A percentile compares a stretch with the other conserved stretches of the same genome.
Conservation (phyloP, 2,888 invertebrate genomes). For the Chloromyia formosa region DNA sequence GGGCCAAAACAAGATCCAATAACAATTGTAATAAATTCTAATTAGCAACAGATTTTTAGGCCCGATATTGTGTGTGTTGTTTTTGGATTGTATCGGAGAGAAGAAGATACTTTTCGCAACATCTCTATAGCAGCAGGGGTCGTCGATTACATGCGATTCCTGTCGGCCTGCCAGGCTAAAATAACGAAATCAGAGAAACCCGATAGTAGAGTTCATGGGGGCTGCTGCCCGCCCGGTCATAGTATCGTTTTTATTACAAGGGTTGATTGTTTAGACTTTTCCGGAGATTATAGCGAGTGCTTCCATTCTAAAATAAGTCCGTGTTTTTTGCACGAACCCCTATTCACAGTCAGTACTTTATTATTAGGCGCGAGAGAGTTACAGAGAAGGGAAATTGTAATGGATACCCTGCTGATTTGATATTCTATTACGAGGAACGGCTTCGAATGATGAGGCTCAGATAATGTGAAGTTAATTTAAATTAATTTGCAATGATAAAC, state of each 20-base stretch:
- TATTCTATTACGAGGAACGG: background rate
- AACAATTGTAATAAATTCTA: slow-evolving; percentile 46
- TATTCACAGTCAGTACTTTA: background rate
- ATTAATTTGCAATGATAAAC: slow-evolving; percentile 26
- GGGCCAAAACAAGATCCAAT: background rate
- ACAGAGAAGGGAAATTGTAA: background rate
- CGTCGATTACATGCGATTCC: background rate
- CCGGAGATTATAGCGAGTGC: background rate
- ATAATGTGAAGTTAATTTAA: slow-evolving; percentile 29
- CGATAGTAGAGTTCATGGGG: background rate
- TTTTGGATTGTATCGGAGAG: background rate
- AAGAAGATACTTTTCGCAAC: background rate
- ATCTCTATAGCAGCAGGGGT: background rate
- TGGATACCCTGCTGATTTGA: background rate
- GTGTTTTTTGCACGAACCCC: background rate
- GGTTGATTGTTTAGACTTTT: slow-evolving; percentile 28
- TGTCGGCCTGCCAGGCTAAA: background rate
- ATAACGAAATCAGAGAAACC: background rate
- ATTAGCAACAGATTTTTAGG: slow-evolving; percentile 44
- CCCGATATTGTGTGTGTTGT: background rate
- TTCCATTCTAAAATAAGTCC: no score
- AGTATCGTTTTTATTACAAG: slow-evolving; percentile 20
- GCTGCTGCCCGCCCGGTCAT: background rate
- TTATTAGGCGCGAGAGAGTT: background rate
- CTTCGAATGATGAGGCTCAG: background rate